Evolutionary conservation across 1,140 invertebrate genomes (phyloP).

Genomic region (Mactra quadrangularis): DNA sequence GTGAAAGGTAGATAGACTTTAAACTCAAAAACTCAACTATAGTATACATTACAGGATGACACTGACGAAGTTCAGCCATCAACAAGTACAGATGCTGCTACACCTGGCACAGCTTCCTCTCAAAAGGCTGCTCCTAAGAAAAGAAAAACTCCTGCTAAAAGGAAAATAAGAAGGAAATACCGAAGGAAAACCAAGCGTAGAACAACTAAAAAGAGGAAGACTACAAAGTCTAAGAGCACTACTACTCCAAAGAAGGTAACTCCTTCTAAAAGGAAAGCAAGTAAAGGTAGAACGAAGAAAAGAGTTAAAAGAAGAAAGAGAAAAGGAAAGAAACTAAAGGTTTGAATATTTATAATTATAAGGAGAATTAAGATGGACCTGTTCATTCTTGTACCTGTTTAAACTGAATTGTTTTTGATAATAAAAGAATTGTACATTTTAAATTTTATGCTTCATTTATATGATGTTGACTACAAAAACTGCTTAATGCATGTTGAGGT

Average conservation of each 20-base stretch:
- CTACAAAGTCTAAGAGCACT: conserved; percentile 73
- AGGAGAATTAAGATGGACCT: too few species aligned
- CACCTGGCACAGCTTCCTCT: conserved; percentile 20
- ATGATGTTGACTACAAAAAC: too few species aligned
- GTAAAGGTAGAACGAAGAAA: conserved; percentile 67
- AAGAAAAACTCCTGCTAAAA: conserved; percentile 60
- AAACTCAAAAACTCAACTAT: too few species aligned
- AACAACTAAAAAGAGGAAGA: conserved; percentile 73
- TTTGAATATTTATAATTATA: too few species aligned
- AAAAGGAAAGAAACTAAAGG: too few species aligned
- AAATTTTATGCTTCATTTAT: too few species aligned
- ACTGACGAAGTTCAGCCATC: conserved; percentile 27
- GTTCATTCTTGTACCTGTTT: too few species aligned
- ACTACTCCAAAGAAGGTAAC: conserved; percentile 35
- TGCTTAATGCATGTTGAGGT: too few species aligned
- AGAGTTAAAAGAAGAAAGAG: too few species aligned
- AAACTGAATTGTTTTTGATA: too few species aligned
- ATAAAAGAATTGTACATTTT: too few species aligned
- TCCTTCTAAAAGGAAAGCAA: conserved; percentile 64
- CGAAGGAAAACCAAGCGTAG: conserved; percentile 59
- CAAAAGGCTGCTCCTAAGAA: conserved; percentile 63
- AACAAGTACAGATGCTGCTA: conserved; percentile 8
- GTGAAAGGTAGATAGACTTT: too few species aligned
- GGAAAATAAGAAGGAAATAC: conserved; percentile 50
- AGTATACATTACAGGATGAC: conserved; percentile 38